Conservation (phyloP, 2,113 vertebrate species). For the Rhinopomastus cyanomelas region DNA sequence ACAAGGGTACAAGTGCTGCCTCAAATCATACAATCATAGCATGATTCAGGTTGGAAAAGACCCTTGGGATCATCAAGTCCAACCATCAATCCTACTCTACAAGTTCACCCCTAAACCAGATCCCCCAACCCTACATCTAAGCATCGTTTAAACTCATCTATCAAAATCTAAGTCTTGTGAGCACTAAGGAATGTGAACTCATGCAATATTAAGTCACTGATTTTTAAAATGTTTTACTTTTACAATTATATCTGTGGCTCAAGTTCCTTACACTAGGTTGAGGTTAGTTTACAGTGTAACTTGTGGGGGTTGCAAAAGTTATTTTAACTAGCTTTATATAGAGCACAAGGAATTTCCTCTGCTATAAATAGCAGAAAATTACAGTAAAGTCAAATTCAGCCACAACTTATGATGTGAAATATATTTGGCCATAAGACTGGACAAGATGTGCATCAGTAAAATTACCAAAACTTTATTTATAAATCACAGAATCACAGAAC, state of each 20-base stretch:
- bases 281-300: background rate
- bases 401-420: background rate
- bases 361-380: slow-evolving; percentile 4
- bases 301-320: background rate
- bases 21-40: no score
- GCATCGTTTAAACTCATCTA: no score
- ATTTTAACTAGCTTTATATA: background rate
- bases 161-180: no score
- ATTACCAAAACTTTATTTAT: background rate
- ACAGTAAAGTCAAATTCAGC: background rate
- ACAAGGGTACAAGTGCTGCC: no score
- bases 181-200: no score
- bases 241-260: background rate
- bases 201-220: background rate
- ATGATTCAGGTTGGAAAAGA: no score
- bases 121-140: no score
- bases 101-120: no score
- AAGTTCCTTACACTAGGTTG: background rate
- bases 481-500: no score
- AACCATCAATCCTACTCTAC: no score
- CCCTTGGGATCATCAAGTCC: no score
- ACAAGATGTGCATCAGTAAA: background rate
- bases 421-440: background rate
- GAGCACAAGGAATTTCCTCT: background rate
- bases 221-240: background rate